A percentile compares a stretch with the other conserved stretches of the same genome.
Evolutionary conservation across 2,113 vertebrate genomes (phyloP).

Genomic region (Melospiza georgiana): DNA sequence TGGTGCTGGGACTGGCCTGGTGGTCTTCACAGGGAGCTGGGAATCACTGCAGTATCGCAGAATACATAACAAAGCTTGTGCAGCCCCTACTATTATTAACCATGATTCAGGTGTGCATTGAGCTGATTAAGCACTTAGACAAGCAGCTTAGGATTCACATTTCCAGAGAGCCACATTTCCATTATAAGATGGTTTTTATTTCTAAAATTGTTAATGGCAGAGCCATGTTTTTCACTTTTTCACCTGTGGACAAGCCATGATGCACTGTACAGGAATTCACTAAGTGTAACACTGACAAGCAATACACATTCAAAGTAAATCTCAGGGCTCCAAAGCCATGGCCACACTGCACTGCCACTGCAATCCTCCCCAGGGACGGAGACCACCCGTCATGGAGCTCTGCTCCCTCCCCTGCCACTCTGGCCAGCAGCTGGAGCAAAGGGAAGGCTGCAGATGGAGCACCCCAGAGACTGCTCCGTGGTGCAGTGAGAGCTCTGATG

Average conservation of each 20-base stretch:
- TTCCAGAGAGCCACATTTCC: background rate
- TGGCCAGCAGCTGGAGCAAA: background rate
- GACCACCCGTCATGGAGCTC: background rate
- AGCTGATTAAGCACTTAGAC: background rate
- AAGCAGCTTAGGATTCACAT: background rate
- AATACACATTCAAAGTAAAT: background rate
- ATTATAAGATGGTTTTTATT: background rate
- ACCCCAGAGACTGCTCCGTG: accelerated
- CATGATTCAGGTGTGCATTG: background rate
- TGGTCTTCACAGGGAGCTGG: background rate
- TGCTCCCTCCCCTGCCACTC: background rate
- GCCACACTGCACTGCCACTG: background rate
- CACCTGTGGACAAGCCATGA: background rate
- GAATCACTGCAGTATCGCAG: background rate
- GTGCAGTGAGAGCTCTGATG: accelerated
- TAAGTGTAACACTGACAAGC: background rate
- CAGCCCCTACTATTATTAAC: background rate
- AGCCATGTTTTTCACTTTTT: background rate
- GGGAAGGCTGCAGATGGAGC: background rate
- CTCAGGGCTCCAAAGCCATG: background rate
- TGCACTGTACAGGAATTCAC: background rate
- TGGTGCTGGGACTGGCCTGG: background rate
- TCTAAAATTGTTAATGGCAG: background rate
- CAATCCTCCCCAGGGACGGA: background rate
- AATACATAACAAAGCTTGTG: background rate